Percentiles rank a stretch among this genome's conserved stretches.
These are phyloP conservation scores for Drosophila barbarae DNA, from an alignment of 2,888 invertebrate species.

Conservation along the genomic window DNA sequence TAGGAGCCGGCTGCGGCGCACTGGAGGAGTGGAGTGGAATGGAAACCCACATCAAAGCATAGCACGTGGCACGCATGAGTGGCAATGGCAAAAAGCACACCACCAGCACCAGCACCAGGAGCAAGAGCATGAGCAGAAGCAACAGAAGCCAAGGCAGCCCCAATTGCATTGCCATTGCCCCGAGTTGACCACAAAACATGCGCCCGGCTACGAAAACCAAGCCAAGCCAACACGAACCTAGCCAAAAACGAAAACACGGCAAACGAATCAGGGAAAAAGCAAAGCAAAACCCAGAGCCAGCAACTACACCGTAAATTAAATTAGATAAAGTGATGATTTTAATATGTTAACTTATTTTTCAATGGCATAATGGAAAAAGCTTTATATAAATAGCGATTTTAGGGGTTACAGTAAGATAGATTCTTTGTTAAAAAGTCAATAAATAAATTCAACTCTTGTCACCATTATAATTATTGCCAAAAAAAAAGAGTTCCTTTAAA, in stretches of 20 bases:
- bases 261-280: conserved; percentile 19
- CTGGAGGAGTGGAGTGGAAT: conserved; percentile 27
- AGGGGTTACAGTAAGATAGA: no score
- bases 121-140: conserved; percentile 15
- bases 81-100: conserved; percentile 66
- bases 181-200: conserved; percentile 70
- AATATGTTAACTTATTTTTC: no score
- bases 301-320: conserved; percentile 12
- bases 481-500: no score
- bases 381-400: no score
- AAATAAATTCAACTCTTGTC: no score
- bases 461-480: no score
- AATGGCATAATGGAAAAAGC: no score
- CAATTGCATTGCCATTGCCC: conserved; percentile 66
- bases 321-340: no score
- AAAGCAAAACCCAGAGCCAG: conserved; percentile 27
- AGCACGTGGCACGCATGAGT: conserved; percentile 70
- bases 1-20: conserved; percentile 46
- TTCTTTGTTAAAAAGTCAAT: no score
- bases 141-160: conserved; percentile 42
- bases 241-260: conserved; percentile 16
- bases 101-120: conserved; percentile 3
- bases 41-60: conserved; percentile 68
- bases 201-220: conserved; percentile 46
- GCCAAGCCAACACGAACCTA: conserved; percentile 24